Percentiles rank a stretch among this genome's conserved stretches.
Conservation (phyloP, 2,113 vertebrate genomes). For the Cyanoramphus novaezelandiae region DNA sequence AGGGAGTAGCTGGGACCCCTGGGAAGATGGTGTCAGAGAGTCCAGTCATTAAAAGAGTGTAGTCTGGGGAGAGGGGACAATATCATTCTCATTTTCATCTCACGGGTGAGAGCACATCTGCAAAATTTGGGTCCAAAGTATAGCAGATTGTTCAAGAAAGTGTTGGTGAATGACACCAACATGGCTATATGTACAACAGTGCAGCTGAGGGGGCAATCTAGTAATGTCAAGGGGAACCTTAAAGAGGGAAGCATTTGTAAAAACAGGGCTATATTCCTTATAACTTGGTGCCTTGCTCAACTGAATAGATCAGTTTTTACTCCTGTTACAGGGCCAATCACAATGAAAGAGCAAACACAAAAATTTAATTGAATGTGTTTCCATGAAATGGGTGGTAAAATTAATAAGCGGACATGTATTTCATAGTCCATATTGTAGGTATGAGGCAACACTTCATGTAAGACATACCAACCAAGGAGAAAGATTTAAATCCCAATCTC, state of each 20-base stretch:
- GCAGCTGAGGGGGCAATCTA: neutral
- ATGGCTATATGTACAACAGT: neutral
- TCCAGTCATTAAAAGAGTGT: neutral
- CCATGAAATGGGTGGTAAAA: neutral
- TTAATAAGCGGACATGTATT: neutral
- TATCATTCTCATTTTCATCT: neutral
- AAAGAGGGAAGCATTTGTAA: neutral
- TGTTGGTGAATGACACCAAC: rapidly evolving
- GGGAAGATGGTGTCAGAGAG: neutral
- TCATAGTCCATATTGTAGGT: neutral
- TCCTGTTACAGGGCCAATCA: neutral
- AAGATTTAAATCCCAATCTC: neutral
- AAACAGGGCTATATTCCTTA: neutral
- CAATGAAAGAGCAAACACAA: neutral
- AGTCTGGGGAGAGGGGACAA: neutral
- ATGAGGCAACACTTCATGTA: neutral
- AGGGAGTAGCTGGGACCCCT: neutral
- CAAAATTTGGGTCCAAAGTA: neutral
- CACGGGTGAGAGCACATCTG: neutral
- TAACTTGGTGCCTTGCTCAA: neutral
- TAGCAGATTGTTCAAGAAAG: neutral
- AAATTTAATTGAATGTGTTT: neutral
- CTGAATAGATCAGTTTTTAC: neutral
- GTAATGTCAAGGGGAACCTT: neutral
- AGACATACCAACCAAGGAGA: neutral